A percentile compares a stretch with the other conserved stretches of the same genome.
These are phyloP conservation scores for Erebia palarica DNA, from an alignment of 2,888 invertebrate species.

Conservation along the genomic window DNA sequence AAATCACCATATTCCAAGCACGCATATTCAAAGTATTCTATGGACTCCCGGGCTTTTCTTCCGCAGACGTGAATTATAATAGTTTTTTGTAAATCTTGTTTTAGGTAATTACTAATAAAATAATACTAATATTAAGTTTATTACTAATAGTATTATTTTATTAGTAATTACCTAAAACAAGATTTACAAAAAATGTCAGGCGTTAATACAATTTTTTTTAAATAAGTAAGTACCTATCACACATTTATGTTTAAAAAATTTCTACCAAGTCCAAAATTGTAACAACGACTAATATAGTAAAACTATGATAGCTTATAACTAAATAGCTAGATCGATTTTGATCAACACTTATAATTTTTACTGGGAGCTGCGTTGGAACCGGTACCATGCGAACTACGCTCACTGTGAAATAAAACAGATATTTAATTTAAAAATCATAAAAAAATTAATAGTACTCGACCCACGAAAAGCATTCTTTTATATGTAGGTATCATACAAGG, in stretches of 20 bases:
- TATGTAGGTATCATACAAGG: too few relatives aligned
- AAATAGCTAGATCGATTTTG: constrained; percentile 53
- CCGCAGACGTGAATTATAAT: constrained; percentile 11
- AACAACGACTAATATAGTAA: constrained; percentile 50
- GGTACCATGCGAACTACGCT: constrained; percentile 74
- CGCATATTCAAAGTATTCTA: too few relatives aligned
- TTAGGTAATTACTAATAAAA: too few relatives aligned
- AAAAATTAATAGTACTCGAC: too few relatives aligned
- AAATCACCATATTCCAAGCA: too few relatives aligned
- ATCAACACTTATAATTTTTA: constrained; percentile 69
- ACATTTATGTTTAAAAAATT: constrained; percentile 20
- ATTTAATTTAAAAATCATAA: neutral
- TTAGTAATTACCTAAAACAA: too few relatives aligned
- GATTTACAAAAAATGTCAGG: neutral
- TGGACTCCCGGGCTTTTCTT: neutral
- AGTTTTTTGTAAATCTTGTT: neutral
- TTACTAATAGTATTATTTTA: too few relatives aligned
- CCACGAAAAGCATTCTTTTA: too few relatives aligned
- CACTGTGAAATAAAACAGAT: constrained; percentile 57
- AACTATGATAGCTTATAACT: constrained; percentile 47
- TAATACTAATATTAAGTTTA: too few relatives aligned
- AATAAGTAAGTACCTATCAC: neutral
- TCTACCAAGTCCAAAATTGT: constrained; percentile 23
- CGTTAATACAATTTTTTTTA: neutral
- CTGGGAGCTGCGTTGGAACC: constrained; percentile 71